Evolutionary conservation across 2,797 vertebrate genomes (phyloP).

Genomic region (Onychomys arenicola): DNA sequence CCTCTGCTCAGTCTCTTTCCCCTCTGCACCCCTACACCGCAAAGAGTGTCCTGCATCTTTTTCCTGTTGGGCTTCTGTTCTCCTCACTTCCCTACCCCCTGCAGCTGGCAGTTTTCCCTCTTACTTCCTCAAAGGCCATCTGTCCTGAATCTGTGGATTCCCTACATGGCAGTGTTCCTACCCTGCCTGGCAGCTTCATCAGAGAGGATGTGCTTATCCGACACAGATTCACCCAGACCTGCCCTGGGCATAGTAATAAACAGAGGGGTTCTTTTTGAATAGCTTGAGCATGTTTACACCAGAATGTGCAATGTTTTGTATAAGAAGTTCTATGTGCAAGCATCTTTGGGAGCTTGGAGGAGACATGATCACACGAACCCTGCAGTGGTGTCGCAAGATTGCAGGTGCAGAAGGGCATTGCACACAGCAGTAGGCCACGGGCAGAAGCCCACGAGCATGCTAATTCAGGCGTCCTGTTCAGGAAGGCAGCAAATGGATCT

Average conservation of each 20-base stretch:
- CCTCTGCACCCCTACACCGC: neutral
- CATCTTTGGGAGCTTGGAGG: neutral
- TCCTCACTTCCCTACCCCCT: neutral
- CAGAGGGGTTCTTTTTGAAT: neutral
- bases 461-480: accelerated
- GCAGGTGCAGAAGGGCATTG: neutral
- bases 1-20: neutral
- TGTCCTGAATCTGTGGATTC: neutral
- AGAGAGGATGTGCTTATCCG: neutral
- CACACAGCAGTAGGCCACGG: accelerated
- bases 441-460: neutral
- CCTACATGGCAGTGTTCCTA: neutral
- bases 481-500: neutral
- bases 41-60: neutral
- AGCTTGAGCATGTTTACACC: neutral
- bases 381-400: neutral
- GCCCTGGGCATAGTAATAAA: neutral
- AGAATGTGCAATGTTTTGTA: neutral
- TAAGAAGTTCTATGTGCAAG: neutral
- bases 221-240: neutral
- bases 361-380: neutral
- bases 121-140: neutral
- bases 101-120: conserved; percentile 22
- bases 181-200: neutral
- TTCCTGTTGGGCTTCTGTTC: neutral